Conservation (phyloP, 1,140 invertebrate species). For the Capitella teleta region DNA sequence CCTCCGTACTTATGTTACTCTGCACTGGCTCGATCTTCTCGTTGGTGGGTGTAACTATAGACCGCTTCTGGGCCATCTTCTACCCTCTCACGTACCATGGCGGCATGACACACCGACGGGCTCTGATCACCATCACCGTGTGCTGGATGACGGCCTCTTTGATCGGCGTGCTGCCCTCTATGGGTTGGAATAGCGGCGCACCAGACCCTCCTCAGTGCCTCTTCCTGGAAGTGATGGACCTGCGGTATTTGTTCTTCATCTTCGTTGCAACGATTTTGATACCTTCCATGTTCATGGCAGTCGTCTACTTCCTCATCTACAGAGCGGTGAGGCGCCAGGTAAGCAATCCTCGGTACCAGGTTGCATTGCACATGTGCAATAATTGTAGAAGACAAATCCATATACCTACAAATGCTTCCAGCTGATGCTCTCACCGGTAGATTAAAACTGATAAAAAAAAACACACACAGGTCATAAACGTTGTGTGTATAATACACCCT, state of each 20-base stretch:
- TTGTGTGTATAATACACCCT: too few relatives aligned
- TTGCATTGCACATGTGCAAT: too few relatives aligned
- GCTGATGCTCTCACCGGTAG: too few relatives aligned
- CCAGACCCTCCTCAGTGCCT: slow-evolving; percentile 52
- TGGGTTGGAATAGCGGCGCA: slow-evolving; percentile 66
- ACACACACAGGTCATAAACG: too few relatives aligned
- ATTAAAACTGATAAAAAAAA: too few relatives aligned
- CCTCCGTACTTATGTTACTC: slow-evolving; percentile 70
- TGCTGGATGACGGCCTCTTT: slow-evolving; percentile 71
- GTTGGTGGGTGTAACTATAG: slow-evolving; percentile 74
- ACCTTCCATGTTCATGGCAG: slow-evolving; percentile 66
- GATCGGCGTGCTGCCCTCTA: slow-evolving; percentile 65
- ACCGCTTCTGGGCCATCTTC: slow-evolving; percentile 83
- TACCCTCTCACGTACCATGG: slow-evolving; percentile 79
- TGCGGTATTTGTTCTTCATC: slow-evolving; percentile 74
- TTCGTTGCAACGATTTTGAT: slow-evolving; percentile 80
- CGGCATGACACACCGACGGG: slow-evolving; percentile 69
- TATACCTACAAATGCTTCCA: too few relatives aligned
- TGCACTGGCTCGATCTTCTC: slow-evolving; percentile 53
- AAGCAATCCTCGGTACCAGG: background rate
- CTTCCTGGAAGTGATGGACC: slow-evolving; percentile 76
- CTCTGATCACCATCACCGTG: slow-evolving; percentile 68
- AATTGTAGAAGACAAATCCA: too few relatives aligned
- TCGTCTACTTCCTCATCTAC: slow-evolving; percentile 79
- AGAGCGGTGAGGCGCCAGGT: slow-evolving; percentile 78